Evolutionary conservation across 2,797 vertebrate genomes (phyloP), one percentile per base, ranked within the genome.

Genomic region (Adelosebastes latens): DNA sequence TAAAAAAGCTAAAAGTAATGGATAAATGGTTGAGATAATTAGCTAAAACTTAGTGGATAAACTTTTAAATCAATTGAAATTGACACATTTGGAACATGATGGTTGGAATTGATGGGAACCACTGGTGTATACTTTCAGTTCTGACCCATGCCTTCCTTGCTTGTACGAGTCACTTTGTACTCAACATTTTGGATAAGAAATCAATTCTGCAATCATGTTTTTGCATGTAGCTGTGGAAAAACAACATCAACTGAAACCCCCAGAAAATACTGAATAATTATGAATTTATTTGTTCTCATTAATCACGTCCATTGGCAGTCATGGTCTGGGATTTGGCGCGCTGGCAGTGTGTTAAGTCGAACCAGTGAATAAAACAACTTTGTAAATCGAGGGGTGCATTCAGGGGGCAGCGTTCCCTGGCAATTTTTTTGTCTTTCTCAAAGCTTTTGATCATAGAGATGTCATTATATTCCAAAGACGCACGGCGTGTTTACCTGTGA

Each of bases 361-460:
- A 84, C 25, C 24, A 13, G 77, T 56, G 62, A 82, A 81, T 77
- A 72, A 83, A 82, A 75, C 75, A 70, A 68, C 76, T 79, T 87
- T 86, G 77, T 85, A 82, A 88, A 89, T 85, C 61, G 75, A 81
- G 20, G 59, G 59, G 71, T 72, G 83, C 75, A 61, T 70, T 76
- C 59, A 61, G 71, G 80, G 80, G 80, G 76, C 72, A 79, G 61
- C 58, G 27, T 58, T 79, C 53, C 16, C 39, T 31, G 52, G 76
- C 9, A 11, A 2, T 24, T 10, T 32, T 22, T 22, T 49, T 18
- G 0, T 1, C 2, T 68, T 16, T 22, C n/a, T 6, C 6, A 22
- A 81, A 70, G 73, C 80, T 90, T 90, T 87, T 89, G 81, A 92
- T 92, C 71, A 83, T 39, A 12, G 84, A 65, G 60, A 76, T 79